phyloP scores from a whole-genome alignment of 2,888 invertebrate genomes.

The Hoplodrina blanda region DNA sequence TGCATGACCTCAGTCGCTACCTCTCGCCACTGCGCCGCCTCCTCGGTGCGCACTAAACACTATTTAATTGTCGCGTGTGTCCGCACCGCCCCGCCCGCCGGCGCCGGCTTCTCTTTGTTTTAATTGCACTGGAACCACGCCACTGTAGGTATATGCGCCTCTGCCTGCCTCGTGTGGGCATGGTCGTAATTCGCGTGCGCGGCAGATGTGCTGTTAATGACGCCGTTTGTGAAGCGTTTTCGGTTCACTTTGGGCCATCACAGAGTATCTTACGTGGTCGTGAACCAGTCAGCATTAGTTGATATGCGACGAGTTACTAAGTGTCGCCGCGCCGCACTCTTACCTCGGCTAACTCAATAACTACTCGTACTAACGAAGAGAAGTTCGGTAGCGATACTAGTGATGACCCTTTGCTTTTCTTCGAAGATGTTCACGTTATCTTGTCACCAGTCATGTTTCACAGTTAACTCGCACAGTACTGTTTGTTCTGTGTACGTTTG shows the following conservation, averaged over 20 bases:
- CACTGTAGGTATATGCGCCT: neutral
- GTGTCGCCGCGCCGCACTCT: neutral
- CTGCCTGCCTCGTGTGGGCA: constrained; percentile 6
- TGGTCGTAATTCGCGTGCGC: neutral
- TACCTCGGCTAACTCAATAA: neutral
- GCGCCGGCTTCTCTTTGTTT: constrained; percentile 40
- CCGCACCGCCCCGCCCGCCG: constrained; percentile 19
- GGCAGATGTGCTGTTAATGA: constrained; percentile 27
- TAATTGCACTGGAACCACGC: constrained; percentile 45
- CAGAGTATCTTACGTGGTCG: constrained; percentile 2
- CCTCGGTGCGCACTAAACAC: constrained; percentile 63
- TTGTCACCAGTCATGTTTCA: neutral
- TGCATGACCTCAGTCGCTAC: constrained; percentile 4
- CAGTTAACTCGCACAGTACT: neutral
- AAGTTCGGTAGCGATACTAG: neutral
- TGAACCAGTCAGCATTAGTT: constrained; percentile 16
- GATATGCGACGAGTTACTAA: neutral
- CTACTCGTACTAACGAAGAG: too few species aligned
- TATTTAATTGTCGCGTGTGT: constrained; percentile 71
- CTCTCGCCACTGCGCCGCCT: neutral
- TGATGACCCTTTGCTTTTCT: neutral
- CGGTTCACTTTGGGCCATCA: constrained; percentile 7
- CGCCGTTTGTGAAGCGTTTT: constrained; percentile 28
- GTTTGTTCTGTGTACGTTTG: neutral
- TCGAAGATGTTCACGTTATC: neutral